phyloP scores from a whole-genome alignment of 2,888 invertebrate genomes.

The Catocala fraxini region DNA sequence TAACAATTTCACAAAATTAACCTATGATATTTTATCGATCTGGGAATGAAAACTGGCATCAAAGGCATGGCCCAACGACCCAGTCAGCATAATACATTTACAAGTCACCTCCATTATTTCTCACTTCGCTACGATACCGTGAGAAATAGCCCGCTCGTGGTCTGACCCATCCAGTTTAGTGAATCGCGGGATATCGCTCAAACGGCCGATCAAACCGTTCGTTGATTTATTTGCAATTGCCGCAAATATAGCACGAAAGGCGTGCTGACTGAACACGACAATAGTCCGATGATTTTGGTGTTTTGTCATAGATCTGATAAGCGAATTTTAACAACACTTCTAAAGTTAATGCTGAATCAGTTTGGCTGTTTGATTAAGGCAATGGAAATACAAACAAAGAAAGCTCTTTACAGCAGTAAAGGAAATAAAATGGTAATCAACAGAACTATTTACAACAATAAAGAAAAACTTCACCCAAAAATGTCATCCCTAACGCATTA shows the following conservation, averaged over 20 bases:
- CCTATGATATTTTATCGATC: no score
- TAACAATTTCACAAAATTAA: no score
- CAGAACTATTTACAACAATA: no score
- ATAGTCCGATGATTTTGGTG: slow-evolving; percentile 11
- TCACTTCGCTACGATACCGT: slow-evolving; percentile 56
- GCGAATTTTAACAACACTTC: background rate
- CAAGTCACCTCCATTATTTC: slow-evolving; percentile 27
- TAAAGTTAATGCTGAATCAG: no score
- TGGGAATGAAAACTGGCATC: no score
- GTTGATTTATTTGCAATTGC: slow-evolving; percentile 65
- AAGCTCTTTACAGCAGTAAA: no score
- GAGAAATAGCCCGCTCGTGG: slow-evolving; percentile 69
- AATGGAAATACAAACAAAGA: no score
- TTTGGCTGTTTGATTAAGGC: background rate
- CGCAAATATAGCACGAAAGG: slow-evolving; percentile 54
- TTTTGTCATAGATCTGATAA: slow-evolving; percentile 6
- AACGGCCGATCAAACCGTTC: slow-evolving; percentile 57
- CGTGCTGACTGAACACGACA: slow-evolving; percentile 57
- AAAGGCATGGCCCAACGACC: no score
- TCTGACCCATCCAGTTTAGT: slow-evolving; percentile 71
- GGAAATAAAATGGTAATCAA: no score
- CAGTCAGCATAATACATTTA: no score
- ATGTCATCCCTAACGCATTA: no score
- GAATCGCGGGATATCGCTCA: slow-evolving; percentile 64
- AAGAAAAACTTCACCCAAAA: no score